Evolutionary conservation across 2,888 invertebrate species (phyloP), one percentile per base, ranked within the genome.

Genomic region (Brenthis daphne): DNA sequence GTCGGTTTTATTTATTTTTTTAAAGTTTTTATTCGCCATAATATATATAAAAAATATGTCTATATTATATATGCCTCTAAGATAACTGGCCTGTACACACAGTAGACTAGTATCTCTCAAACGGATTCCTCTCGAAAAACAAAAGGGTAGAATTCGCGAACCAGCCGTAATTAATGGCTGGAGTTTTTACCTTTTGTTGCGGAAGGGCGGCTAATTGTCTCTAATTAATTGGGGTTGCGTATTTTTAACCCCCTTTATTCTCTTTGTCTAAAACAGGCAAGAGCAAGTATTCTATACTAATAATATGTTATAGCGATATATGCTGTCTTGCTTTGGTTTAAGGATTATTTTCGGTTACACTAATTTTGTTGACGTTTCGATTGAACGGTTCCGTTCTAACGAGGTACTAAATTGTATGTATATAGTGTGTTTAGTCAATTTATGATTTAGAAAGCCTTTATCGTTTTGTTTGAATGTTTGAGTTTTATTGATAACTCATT

Each of bases 181-280:
- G 88, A 90, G 87, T 90, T 91, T 90, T 90, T 85, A 89, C 90
- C 91, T 90, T 90, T 90, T 90, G 90, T 90, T 87, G 82, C 82
- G 86, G 85, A 87, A 88, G 89, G 90, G 86, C 82, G 82, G 89
- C 89, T 91, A 91, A 91, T 91, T 90, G 90, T 90, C 87, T 85
- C 86, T 89, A 90, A 90, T 90, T 91, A 90, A 91, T 91, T 90
- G 89, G 85, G 83, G 81, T 78, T 85, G 85, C 83, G 87, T 89
- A 86, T 88, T 89, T 90, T 87, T 87, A 85, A 87, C 83, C 80
- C 85, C 85, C 56, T 50, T 64, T 69, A 67, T 84, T 85, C 64
- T 61, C 69, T 68, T 64, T 63, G 69, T 72, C 64, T 66, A 58
- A 54, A 58, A 60, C 68, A 50, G 55, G 37, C 47, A 20, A 16